These are phyloP conservation scores for Acrossocheilus fasciatus DNA, from an alignment of 2,797 vertebrate genomes.

Conservation along the genomic window DNA sequence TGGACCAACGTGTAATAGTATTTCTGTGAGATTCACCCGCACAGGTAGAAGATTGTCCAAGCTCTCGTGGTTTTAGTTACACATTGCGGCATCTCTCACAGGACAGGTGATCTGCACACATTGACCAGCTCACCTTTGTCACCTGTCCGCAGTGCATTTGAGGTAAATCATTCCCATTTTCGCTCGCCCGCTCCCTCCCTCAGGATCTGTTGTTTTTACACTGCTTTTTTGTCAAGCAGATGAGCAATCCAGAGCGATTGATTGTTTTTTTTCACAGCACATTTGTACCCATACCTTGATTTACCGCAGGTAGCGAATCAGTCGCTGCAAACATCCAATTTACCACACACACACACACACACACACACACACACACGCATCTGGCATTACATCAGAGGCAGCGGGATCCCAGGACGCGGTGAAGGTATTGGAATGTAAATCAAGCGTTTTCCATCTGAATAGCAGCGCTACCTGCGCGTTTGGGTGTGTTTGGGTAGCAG, in stretches of 20 bases:
- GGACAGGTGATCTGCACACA: slow-evolving; percentile 7
- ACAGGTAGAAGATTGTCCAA: neutral
- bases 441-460: slow-evolving; percentile 36
- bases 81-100: neutral
- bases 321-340: slow-evolving; percentile 54
- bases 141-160: neutral
- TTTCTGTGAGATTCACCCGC: neutral
- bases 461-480: slow-evolving; percentile 54
- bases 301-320: slow-evolving; percentile 28
- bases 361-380: slow-evolving; percentile 5
- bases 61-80: slow-evolving; percentile 8
- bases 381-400: slow-evolving; percentile 39
- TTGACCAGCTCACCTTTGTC: slow-evolving; percentile 17
- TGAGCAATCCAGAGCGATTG: neutral
- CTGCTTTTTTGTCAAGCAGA: slow-evolving; percentile 24
- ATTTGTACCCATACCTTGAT: slow-evolving; percentile 30
- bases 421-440: slow-evolving; percentile 58
- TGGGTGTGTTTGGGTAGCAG: slow-evolving; percentile 26
- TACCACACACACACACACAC: slow-evolving; percentile 18
- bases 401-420: slow-evolving; percentile 20
- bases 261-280: slow-evolving; percentile 28
- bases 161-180: slow-evolving; percentile 27
- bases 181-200: neutral
- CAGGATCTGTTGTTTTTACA: neutral
- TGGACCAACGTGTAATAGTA: neutral